Percentiles rank a stretch among this genome's conserved stretches.
These are phyloP conservation scores for Hypolimnas misippus DNA, from an alignment of 2,888 invertebrate genomes.

Conservation along the genomic window DNA sequence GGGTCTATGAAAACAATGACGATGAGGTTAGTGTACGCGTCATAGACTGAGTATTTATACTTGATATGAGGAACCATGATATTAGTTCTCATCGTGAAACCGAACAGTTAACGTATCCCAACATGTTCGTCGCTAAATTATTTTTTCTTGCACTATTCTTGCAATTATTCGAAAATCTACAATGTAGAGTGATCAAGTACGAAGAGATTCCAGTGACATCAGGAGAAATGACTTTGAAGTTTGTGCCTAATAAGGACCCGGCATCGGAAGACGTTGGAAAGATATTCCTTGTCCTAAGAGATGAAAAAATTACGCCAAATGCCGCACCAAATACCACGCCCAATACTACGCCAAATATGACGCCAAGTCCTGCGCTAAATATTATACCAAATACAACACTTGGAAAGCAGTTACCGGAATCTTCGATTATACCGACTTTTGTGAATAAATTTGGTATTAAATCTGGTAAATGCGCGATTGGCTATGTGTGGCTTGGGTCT, in stretches of 20 bases:
- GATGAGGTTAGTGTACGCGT: background rate
- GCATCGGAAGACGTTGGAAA: slow-evolving; percentile 3
- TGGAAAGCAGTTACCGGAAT: background rate
- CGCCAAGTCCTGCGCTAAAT: too few relatives aligned
- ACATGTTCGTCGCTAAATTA: slow-evolving; percentile 5
- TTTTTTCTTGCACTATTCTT: background rate
- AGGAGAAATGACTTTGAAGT: slow-evolving; percentile 17
- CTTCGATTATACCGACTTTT: background rate
- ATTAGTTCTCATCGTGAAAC: background rate
- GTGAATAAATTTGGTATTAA: slow-evolving; percentile 7
- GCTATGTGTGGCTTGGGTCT: background rate
- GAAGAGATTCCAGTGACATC: slow-evolving; percentile 21
- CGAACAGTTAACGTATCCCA: background rate
- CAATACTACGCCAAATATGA: too few relatives aligned
- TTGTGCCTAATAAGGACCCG: slow-evolving; percentile 7
- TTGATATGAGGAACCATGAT: background rate
- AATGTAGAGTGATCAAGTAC: slow-evolving; percentile 19
- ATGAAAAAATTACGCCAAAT: too few relatives aligned
- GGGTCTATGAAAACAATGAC: background rate
- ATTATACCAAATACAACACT: background rate
- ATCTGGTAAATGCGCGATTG: slow-evolving; percentile 9
- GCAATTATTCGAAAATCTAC: background rate
- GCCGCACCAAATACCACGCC: background rate
- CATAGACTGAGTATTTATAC: background rate
- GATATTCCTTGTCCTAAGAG: background rate